A percentile compares a stretch with the other conserved stretches of the same genome.
These are phyloP conservation scores for Elgaria multicarinata DNA, from an alignment of 2,113 vertebrate species.

Conservation along the genomic window DNA sequence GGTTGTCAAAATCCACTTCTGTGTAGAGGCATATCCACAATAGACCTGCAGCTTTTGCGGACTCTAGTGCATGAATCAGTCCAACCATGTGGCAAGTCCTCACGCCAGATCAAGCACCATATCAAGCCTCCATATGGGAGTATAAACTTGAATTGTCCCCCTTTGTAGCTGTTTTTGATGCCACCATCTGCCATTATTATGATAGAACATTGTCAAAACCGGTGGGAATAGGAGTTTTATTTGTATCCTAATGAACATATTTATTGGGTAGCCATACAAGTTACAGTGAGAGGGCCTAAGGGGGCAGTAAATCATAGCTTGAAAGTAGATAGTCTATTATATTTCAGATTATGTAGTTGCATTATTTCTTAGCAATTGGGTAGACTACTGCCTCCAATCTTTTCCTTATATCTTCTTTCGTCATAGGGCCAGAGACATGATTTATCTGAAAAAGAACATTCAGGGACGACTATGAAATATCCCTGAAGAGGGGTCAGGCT, in stretches of 20 bases:
- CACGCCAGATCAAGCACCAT: not conserved
- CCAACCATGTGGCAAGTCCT: not conserved
- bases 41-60: not conserved
- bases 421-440: not conserved
- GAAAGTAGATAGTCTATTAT: not conserved
- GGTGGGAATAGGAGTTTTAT: not conserved
- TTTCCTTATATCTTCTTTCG: not conserved
- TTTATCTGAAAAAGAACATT: not conserved
- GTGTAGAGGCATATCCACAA: not conserved
- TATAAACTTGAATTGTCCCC: not conserved
- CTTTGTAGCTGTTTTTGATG: not conserved
- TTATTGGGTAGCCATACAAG: not conserved
- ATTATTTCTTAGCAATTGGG: not conserved
- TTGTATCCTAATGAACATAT: not conserved
- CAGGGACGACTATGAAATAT: not conserved
- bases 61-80: not conserved
- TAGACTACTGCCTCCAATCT: not conserved
- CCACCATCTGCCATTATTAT: not conserved
- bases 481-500: not conserved
- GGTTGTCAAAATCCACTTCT: not conserved
- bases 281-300: not conserved
- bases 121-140: not conserved
- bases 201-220: not conserved
- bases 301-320: not conserved
- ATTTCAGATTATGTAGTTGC: not conserved